Percentiles rank a stretch among this genome's conserved stretches.
Evolutionary conservation across 1,140 invertebrate species (phyloP).

Genomic region (Leptinotarsa undecemlineata): DNA sequence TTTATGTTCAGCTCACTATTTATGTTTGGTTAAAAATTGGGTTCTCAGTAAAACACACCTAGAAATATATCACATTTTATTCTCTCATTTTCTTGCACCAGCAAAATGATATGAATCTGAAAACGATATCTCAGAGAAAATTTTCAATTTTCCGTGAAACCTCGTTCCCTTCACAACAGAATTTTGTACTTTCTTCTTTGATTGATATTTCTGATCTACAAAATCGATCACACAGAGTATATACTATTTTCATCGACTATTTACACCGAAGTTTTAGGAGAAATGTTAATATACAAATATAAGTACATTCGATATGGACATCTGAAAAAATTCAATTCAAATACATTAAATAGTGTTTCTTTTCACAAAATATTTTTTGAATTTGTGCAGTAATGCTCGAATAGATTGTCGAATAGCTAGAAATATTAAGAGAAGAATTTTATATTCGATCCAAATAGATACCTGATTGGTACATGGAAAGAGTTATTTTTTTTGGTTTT

Average conservation of each 20-base stretch:
- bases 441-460: too few relatives aligned
- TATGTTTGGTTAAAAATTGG: not conserved
- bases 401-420: constrained; percentile 9
- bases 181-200: constrained; percentile 36
- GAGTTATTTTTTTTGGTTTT: too few relatives aligned
- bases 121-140: constrained; percentile 8
- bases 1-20: not conserved
- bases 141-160: constrained; percentile 21
- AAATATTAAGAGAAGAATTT: too few relatives aligned
- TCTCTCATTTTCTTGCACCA: constrained; percentile 29
- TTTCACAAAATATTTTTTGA: not conserved
- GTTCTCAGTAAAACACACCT: constrained; percentile 14
- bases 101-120: constrained; percentile 19
- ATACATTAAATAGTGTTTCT: not conserved
- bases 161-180: constrained; percentile 19
- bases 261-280: constrained; percentile 14
- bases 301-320: constrained; percentile 4
- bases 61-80: constrained; percentile 44
- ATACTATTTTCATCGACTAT: constrained; percentile 23
- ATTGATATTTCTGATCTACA: constrained; percentile 34
- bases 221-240: constrained; percentile 31
- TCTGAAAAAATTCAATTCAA: constrained; percentile 14
- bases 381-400: constrained; percentile 2
- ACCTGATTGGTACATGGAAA: too few relatives aligned
- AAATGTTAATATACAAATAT: constrained; percentile 16